A percentile compares a stretch with the other conserved stretches of the same genome.
phyloP scores from a whole-genome alignment of 1,140 invertebrate genomes.

The Eubasilissa regina region DNA sequence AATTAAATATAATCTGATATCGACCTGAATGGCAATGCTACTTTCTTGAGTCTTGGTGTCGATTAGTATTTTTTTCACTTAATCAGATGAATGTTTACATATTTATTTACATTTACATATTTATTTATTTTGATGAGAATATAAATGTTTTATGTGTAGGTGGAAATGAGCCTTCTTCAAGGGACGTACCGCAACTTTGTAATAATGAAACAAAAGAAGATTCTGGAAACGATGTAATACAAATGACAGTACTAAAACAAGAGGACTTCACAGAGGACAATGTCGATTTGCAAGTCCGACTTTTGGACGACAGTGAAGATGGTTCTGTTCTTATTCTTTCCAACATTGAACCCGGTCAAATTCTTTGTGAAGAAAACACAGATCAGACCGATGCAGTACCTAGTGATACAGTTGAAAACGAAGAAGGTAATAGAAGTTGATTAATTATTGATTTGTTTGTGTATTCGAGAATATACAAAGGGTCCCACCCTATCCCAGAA shows the following conservation, averaged over 20 bases:
- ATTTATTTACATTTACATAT: no score
- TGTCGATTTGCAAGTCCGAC: conserved; percentile 40
- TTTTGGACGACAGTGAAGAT: conserved; percentile 28
- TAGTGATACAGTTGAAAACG: conserved; percentile 15
- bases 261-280: conserved; percentile 25
- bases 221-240: no score
- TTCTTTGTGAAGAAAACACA: conserved; percentile 7
- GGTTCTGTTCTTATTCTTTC: conserved; percentile 40
- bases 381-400: conserved; percentile 15
- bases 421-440: conserved; percentile 18
- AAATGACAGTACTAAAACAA: conserved; percentile 27
- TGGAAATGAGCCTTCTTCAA: background rate
- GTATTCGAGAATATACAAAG: no score
- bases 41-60: no score
- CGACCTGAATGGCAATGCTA: no score
- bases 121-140: no score
- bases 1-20: no score
- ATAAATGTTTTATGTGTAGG: no score
- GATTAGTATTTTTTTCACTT: no score
- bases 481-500: no score
- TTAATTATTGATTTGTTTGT: no score
- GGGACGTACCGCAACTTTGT: background rate
- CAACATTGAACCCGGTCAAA: background rate
- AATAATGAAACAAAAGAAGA: conserved; percentile 1
- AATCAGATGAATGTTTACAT: no score